Evolutionary conservation across 2,888 invertebrate species (phyloP), one percentile per base, ranked within the genome.

Genomic region (Mythimna impura): DNA sequence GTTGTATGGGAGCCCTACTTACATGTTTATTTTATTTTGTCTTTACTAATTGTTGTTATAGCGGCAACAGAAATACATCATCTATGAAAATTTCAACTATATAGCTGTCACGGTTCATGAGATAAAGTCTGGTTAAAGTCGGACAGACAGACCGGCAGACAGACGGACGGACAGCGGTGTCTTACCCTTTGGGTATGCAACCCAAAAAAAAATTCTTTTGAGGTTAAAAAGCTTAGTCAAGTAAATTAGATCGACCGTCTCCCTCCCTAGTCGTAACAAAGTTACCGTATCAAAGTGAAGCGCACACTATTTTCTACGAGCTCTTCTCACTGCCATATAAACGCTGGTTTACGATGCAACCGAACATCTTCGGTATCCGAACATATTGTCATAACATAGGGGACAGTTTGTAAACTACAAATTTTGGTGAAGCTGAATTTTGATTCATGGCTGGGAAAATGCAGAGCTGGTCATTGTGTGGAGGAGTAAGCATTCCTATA

Each of bases 271-370:
- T 52, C 25, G 66, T 82, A 79, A 82, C 81, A 72, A 79, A 78
- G 79, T 74, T 71, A 74, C 43, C 69, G 67, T 62, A 70, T 76
- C 72, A 80, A 68, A 74, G 65, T 43, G 55, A 70, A 81, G 67
- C 67, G 72, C 71, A 43, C 73, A 74, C 76, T 74, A 83, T 78
- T 84, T 83, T 84, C 76, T 84, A 81, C 73, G 82, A 79, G 55
- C 65, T 47, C 40, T 36, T 25, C 73, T 71, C 62, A 50, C 25
- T 69, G 71, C 81, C 78, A 58, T 71, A 72, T 84, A 76, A 73
- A 66, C 68, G 36, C 25, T 63, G 58, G 55, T 81, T 76, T 82
- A 84, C 71, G 81, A 80, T 66, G 65, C 75, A 70, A 40, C 60
- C 36, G 40, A 68, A 70, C 61, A 62, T 80, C 80, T 79, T 71